Evolutionary conservation across 2,113 vertebrate genomes (phyloP).

Genomic region (Pelecanus crispus): DNA sequence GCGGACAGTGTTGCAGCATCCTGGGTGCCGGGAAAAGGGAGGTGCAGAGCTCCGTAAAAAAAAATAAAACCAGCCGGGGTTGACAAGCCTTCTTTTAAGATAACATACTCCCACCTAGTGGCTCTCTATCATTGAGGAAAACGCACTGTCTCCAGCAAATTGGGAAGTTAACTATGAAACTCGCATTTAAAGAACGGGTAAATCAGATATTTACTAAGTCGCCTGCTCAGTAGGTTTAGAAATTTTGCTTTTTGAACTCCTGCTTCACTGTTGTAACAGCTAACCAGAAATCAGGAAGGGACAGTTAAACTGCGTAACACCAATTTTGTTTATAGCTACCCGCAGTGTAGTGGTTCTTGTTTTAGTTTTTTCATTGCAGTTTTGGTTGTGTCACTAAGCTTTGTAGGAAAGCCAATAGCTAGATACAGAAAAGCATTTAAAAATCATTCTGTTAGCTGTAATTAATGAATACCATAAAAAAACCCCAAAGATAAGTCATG

Average conservation of each 20-base stretch:
- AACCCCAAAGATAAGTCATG: background rate
- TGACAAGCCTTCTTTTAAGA: background rate
- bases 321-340: background rate
- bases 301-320: background rate
- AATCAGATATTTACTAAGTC: background rate
- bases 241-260: background rate
- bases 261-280: background rate
- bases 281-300: background rate
- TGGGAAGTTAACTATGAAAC: background rate
- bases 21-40: background rate
- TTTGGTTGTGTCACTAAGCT: background rate
- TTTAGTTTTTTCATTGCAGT: background rate
- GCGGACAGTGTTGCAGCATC: background rate
- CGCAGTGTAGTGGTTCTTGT: background rate
- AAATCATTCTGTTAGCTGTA: background rate
- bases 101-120: conserved; percentile 55
- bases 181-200: rapidly evolving
- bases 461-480: background rate
- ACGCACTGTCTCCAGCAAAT: background rate
- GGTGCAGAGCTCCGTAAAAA: background rate
- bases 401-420: background rate
- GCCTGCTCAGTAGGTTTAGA: background rate
- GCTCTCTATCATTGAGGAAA: background rate
- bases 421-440: background rate
- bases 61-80: rapidly evolving